A percentile compares a stretch with the other conserved stretches of the same genome.
Evolutionary conservation across 2,797 vertebrate genomes (phyloP).

Genomic region (Enteromius argenteus): DNA sequence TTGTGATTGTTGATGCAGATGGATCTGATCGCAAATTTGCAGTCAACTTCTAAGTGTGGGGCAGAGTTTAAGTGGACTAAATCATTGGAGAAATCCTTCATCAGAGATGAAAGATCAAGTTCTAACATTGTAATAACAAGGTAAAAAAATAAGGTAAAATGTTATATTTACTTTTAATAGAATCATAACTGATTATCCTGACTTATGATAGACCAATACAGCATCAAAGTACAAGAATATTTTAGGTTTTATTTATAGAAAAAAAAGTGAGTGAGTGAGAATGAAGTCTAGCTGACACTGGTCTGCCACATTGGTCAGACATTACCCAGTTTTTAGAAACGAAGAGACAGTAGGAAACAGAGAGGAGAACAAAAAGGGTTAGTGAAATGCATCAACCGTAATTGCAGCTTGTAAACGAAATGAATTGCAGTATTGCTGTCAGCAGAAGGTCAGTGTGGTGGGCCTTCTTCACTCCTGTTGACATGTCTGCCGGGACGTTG

Average conservation of each 20-base stretch:
- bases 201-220: not conserved
- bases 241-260: constrained; percentile 11
- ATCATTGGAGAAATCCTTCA: not conserved
- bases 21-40: not conserved
- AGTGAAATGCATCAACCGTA: constrained; percentile 69
- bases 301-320: constrained; percentile 32
- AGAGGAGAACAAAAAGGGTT: constrained; percentile 58
- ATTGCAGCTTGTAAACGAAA: constrained; percentile 69
- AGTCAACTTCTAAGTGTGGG: not conserved
- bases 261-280: not conserved
- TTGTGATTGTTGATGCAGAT: not conserved
- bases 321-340: constrained; percentile 18
- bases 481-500: constrained; percentile 68
- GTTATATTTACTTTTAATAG: not conserved
- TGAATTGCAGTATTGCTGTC: constrained; percentile 73
- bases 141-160: not conserved
- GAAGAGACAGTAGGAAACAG: constrained; percentile 33
- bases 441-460: constrained; percentile 73
- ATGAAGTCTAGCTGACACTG: constrained; percentile 15
- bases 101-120: not conserved
- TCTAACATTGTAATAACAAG: not conserved
- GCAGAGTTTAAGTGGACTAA: not conserved
- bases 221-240: not conserved
- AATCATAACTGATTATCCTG: not conserved
- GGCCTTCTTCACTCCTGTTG: constrained; percentile 66